Percentiles rank a stretch among this genome's conserved stretches.
phyloP scores from a whole-genome alignment of 2,113 vertebrate species.

The Alligator sinensis region DNA sequence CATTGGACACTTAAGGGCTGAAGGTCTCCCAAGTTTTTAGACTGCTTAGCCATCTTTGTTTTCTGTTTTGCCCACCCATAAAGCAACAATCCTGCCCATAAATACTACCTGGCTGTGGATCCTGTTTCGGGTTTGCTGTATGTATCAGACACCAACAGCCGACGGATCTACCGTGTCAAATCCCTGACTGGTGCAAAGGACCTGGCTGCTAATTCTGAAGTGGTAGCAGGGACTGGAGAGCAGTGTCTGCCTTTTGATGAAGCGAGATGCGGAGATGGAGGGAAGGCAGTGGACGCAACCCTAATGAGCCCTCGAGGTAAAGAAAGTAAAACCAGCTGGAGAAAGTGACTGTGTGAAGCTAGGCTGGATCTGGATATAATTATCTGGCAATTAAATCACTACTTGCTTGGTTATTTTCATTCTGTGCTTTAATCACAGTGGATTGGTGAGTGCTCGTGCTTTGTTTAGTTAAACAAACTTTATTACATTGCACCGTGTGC shows the following conservation, averaged over 20 bases:
- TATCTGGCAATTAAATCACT: slow-evolving; percentile 51
- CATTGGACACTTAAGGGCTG: slow-evolving; percentile 15
- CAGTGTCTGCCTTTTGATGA: slow-evolving; percentile 98
- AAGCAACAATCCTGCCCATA: slow-evolving; percentile 98
- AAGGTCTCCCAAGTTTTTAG: slow-evolving; percentile 44
- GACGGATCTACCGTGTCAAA: slow-evolving; percentile 91
- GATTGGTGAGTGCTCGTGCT: slow-evolving; percentile 66
- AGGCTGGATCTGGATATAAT: slow-evolving; percentile 56
- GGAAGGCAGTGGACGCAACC: slow-evolving; percentile 96
- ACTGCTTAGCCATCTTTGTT: slow-evolving; percentile 65
- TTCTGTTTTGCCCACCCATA: slow-evolving; percentile 65
- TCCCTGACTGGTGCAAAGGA: slow-evolving; percentile 88
- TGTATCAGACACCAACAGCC: slow-evolving; percentile 96
- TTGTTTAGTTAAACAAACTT: slow-evolving; percentile 72
- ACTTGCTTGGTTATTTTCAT: slow-evolving; percentile 64
- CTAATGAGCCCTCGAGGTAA: slow-evolving; percentile 99
- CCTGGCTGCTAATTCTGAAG: slow-evolving; percentile 92
- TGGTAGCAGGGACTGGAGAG: slow-evolving; percentile 96
- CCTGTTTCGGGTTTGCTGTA: slow-evolving; percentile 94
- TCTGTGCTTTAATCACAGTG: slow-evolving; percentile 55
- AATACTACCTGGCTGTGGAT: slow-evolving; percentile 98
- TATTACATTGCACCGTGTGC: slow-evolving; percentile 33
- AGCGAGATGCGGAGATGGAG: slow-evolving; percentile 94
- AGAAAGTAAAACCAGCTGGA: background rate
- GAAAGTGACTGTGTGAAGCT: slow-evolving; percentile 18